Evolutionary conservation across 2,113 vertebrate species (phyloP), one percentile per base, ranked within the genome.

Genomic region (Dipodomys spectabilis): DNA sequence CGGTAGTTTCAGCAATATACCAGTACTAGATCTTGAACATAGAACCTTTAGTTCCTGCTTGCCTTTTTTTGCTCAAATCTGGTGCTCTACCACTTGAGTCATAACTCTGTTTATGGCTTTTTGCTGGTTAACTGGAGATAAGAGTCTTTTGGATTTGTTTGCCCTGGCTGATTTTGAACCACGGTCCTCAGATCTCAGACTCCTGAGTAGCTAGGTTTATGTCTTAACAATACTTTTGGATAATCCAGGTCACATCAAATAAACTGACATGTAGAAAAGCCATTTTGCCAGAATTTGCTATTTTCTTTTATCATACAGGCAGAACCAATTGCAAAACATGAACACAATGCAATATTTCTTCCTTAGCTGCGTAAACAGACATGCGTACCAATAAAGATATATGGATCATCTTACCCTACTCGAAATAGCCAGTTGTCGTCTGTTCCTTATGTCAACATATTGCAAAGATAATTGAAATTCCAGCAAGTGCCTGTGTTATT

Each of bases 381-480:
- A 35, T 72, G 65, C 86, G 77, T 91, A 93, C 45, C 94, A 94
- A 92, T n/a, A 90, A 86, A 79, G 30, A 81, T 8, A 45, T 73
- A 82, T 81, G 32, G 30, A 64, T 82, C 8, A 90, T 94, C 77
- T 30, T 75, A 85, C 44, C 8, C 49, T 4, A 75, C 35, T 68
- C 94, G 18, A 78, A 90, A 74, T 91, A 97, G 64, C 53, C 28
- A 57, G n/a, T 80, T 83, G 16, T 93, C 78, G 4, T 78, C 88
- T 65, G 90, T 64, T 53, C 60, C 88, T 83, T 88, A 77, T 84
- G 45, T 95, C 69, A 93, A 97, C 84, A 84, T 89, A 88, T 30
- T 73, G 95, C 0, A 89, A 96, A 88, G 82, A 86, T 97, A 94
- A 93, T 23, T 97, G 95, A 94, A 95, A 97, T 97, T 94, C 92